Evolutionary conservation across 2,888 invertebrate genomes (phyloP).

Genomic region (Syrista parreyssii): DNA sequence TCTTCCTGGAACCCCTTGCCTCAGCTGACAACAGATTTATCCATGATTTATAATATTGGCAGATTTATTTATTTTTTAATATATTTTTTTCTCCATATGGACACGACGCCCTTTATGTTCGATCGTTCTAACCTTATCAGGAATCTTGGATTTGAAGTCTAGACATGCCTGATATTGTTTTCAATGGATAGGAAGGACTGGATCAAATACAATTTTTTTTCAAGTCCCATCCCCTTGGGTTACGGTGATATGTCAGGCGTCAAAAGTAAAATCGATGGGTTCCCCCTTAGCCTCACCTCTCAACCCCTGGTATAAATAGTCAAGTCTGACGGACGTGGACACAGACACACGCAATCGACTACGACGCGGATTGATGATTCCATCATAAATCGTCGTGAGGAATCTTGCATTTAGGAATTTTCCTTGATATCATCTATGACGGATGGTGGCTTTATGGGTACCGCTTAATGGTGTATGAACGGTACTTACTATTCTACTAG

Average conservation of each 20-base stretch:
- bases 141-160: neutral
- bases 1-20: slow-evolving; percentile 4
- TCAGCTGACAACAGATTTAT: slow-evolving; percentile 11
- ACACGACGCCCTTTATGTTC: neutral
- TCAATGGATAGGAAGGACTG: neutral
- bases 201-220: neutral
- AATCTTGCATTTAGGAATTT: neutral
- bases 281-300: neutral
- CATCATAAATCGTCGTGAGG: neutral
- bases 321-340: neutral
- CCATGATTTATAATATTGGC: neutral
- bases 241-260: neutral
- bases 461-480: neutral
- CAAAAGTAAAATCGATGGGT: slow-evolving; percentile 3
- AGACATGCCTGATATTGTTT: neutral
- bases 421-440: neutral
- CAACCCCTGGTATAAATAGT: neutral
- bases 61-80: neutral
- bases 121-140: neutral
- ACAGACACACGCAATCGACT: neutral
- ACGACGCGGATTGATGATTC: slow-evolving; percentile 2
- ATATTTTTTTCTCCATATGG: neutral
- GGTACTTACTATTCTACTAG: neutral
- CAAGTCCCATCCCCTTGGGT: neutral
- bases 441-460: neutral